These are phyloP conservation scores for Odontocolon sp. DNA, from an alignment of 2,888 invertebrate genomes.

Conservation along the genomic window DNA sequence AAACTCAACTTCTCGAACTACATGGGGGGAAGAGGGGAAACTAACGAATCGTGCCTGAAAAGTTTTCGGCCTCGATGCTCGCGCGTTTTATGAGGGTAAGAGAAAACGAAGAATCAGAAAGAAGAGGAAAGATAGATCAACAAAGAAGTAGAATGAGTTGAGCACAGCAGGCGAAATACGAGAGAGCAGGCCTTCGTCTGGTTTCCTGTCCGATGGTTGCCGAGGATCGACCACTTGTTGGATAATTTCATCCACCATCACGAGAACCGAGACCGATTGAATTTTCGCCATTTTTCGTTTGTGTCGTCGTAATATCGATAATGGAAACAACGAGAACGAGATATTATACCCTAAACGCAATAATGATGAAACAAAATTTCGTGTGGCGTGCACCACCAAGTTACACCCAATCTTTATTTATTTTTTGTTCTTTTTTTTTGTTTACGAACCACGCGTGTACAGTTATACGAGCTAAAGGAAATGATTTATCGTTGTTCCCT, in stretches of 20 bases:
- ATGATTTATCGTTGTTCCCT: neutral
- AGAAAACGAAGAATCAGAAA: slow-evolving; percentile 10
- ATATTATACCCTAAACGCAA: slow-evolving; percentile 41
- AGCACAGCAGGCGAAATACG: slow-evolving; percentile 54
- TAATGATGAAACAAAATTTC: neutral
- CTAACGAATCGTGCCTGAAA: slow-evolving; percentile 69
- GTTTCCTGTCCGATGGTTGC: slow-evolving; percentile 57
- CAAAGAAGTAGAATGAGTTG: slow-evolving; percentile 35
- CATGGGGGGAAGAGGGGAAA: slow-evolving; percentile 48
- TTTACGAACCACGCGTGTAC: too few species aligned
- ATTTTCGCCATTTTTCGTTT: slow-evolving; percentile 59
- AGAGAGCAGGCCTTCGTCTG: slow-evolving; percentile 47
- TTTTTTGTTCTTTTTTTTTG: neutral
- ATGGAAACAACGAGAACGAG: slow-evolving; percentile 49
- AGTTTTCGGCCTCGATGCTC: slow-evolving; percentile 61
- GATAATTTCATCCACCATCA: slow-evolving; percentile 65
- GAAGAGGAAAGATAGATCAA: slow-evolving; percentile 34
- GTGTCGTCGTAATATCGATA: slow-evolving; percentile 30
- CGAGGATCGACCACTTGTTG: slow-evolving; percentile 68
- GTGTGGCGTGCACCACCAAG: neutral
- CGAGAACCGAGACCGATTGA: slow-evolving; percentile 61
- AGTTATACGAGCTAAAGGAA: neutral
- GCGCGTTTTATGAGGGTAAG: slow-evolving; percentile 25
- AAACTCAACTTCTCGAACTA: slow-evolving; percentile 59
- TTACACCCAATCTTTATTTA: neutral